Evolutionary conservation across 2,113 vertebrate species (phyloP), one percentile per base, ranked within the genome.

Genomic region (Carollia perspicillata): DNA sequence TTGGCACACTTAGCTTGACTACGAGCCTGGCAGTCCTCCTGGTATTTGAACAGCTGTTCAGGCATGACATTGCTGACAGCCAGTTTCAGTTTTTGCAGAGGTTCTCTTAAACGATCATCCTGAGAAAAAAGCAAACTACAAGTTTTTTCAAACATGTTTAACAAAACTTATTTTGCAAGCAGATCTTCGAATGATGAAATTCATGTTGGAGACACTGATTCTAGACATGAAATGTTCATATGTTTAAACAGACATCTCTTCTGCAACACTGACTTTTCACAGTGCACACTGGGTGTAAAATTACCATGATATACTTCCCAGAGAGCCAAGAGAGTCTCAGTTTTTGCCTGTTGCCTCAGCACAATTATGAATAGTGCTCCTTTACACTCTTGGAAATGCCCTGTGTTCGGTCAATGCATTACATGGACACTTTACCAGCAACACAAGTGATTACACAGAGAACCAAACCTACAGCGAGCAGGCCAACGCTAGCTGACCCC

Each of bases 31-130:
- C 99, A 99, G 98, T 99, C 99, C 98, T 99, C 99, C 96, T 99
- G 99, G 98, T 99, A 99, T 63, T 99, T 99, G 88, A 99, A 99
- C 9, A 99, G 98, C 98, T 99, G 99, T 93, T 99, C 99, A 7
- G 99, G 99, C 99, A 99, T 99, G 95, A 99, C 99, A 0, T 98
- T 99, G 98, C 99, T 99, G 95, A 99, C 99, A 10, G 99, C 99
- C 97, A 99, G 97, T 93, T 99, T 99, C 98, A 99, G 98, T 97
- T 99, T 99, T 86, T 99, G 99, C 96, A 99, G 98, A 22, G 99
- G 99, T 51, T 99, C 98, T 96, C 99, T 99, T 89, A 99, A 98
- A 42, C 99, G 98, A 98, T 99, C 99, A 96, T 99, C 99, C 99
- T 99, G 74, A 84, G 66, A 11, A 37, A 33, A 49, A 65, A 75